Base-by-base conservation (phyloP, 1,140 invertebrate genomes). In the Neuroterus valhalla region DNA sequence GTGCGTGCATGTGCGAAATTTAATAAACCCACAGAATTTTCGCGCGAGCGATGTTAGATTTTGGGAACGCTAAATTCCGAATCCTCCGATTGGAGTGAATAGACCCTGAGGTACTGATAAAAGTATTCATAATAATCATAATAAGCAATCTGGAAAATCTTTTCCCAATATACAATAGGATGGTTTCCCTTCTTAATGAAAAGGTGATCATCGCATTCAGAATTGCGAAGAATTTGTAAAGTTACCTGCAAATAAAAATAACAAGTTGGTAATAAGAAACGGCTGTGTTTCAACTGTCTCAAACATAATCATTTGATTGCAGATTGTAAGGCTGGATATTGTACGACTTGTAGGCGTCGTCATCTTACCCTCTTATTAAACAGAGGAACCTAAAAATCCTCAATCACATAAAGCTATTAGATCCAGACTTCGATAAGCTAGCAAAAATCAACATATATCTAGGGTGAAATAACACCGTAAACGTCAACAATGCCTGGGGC, bases 1-100 rank as follows among this genome's bases (percentile, higher is more conserved):
- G 10, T 88, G 19, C 77, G 78, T 46, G 82, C 79, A 21, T 78
- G 89, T 14, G 77, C 82, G 10, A 80, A 73, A 19, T 82, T 79
- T 70, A 52, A 55, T 3, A 66, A 84, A 12, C 44, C 86, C 1
- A 74, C 69, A 55, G 77, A 73, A 48, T 84, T 87, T 78, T 70
- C 84, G 12, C 71, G 78, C 43, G 68, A 72, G 6, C 71, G 71
- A 71, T 83, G 82, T 76, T 74, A 82, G 68, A 77, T 81, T 23
- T 70, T 86, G 11, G 82, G 85, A 48, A 50, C 75, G 12, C 68
- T 70, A 19, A 23, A 44, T 70, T n/a, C 23, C 2, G 66, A 43
- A 44, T 14, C 12, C 26, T 3, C 21, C 66, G 66, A 69, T 48
- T 23, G 44, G 38, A 68, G 62, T 42, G 3, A 43, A 15, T 46